Percentiles rank a stretch among this genome's conserved stretches.
Evolutionary conservation across 1,140 invertebrate genomes (phyloP).

Genomic region (Cotesia vestalis): DNA sequence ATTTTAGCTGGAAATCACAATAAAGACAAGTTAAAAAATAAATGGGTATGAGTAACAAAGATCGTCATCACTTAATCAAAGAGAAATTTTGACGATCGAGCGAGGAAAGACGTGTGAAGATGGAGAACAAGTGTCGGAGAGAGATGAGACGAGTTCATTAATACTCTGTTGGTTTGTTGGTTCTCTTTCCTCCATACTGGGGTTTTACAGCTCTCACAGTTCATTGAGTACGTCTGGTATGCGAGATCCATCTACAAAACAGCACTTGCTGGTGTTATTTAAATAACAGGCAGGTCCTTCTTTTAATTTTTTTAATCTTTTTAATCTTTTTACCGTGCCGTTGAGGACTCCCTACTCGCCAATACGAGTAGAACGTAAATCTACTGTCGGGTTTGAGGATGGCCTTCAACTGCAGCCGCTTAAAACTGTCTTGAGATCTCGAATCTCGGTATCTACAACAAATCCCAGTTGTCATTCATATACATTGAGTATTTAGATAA

Average conservation of each 20-base stretch:
- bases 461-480: too few species aligned
- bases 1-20: neutral
- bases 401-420: neutral
- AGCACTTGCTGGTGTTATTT: too few species aligned
- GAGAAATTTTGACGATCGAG: slow-evolving; percentile 12
- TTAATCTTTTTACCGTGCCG: slow-evolving; percentile 4
- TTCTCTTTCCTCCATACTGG: slow-evolving; percentile 10
- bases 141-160: slow-evolving; percentile 43
- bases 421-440: too few species aligned
- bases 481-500: too few species aligned
- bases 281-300: neutral
- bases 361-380: neutral
- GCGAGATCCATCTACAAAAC: slow-evolving; percentile 49
- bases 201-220: slow-evolving; percentile 39
- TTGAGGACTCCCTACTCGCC: too few species aligned
- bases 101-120: neutral
- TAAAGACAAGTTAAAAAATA: slow-evolving; percentile 7
- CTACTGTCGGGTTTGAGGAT: neutral
- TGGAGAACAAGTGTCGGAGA: slow-evolving; percentile 9
- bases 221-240: slow-evolving; percentile 60
- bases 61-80: slow-evolving; percentile 29
- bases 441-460: too few species aligned
- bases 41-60: slow-evolving; percentile 15
- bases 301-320: neutral
- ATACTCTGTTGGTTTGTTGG: slow-evolving; percentile 37